Conservation (phyloP, 2,113 vertebrate genomes). For the Pipra filicauda region DNA sequence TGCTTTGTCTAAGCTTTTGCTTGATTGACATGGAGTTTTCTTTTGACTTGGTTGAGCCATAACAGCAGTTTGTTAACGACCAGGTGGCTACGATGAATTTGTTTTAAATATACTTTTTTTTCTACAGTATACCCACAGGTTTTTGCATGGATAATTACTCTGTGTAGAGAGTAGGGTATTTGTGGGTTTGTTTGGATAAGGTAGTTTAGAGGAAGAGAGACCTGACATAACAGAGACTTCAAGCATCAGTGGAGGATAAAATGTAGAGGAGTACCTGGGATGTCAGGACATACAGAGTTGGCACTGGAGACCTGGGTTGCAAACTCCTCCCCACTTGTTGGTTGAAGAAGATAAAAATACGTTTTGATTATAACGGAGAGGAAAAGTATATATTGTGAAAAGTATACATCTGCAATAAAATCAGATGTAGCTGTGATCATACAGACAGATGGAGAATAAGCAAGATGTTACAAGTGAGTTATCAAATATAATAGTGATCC, state of each 20-base stretch:
- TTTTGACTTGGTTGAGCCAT: neutral
- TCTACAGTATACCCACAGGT: neutral
- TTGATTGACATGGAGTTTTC: neutral
- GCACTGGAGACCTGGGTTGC: neutral
- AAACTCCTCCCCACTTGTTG: neutral
- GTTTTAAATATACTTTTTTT: neutral
- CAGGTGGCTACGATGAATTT: neutral
- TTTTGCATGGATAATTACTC: neutral
- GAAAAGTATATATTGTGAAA: too few relatives aligned
- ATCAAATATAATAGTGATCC: neutral
- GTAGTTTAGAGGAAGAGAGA: neutral
- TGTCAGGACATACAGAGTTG: neutral
- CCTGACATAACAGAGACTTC: neutral
- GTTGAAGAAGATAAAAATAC: neutral
- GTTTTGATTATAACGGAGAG: accelerated
- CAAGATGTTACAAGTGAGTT: neutral
- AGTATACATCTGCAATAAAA: neutral
- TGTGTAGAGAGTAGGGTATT: neutral
- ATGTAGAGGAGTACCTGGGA: neutral
- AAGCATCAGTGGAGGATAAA: neutral
- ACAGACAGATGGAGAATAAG: neutral
- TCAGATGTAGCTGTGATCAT: neutral
- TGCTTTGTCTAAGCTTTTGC: neutral
- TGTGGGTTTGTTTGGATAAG: neutral
- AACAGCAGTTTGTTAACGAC: neutral